Conservation (phyloP, 2,888 invertebrate genomes). For the Maniola hyperantus region DNA sequence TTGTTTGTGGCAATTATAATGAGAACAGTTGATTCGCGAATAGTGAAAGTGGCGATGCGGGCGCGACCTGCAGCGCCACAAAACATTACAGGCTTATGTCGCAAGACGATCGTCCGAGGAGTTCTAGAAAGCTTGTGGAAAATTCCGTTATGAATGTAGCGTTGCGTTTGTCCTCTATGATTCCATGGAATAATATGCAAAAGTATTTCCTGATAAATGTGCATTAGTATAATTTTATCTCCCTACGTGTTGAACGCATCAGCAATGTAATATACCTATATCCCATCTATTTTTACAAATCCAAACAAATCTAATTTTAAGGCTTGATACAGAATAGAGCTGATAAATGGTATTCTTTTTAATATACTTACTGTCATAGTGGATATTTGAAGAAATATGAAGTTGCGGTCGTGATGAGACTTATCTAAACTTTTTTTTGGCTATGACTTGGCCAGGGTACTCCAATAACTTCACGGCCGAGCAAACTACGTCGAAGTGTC, state of each 20-base stretch:
- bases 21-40: constrained; percentile 39
- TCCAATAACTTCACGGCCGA: not conserved
- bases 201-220: constrained; percentile 17
- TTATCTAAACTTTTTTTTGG: not conserved
- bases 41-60: constrained; percentile 71
- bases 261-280: constrained; percentile 1
- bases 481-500: not conserved
- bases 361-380: no score
- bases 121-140: constrained; percentile 72
- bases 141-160: constrained; percentile 51
- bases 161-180: constrained; percentile 9
- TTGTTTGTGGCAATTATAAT: constrained; percentile 21
- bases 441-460: not conserved
- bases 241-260: constrained; percentile 14
- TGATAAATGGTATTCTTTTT: no score
- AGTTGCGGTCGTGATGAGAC: not conserved
- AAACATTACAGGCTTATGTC: constrained; percentile 50
- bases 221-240: constrained; percentile 21
- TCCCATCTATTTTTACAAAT: not conserved
- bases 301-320: not conserved
- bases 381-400: not conserved
- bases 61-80: constrained; percentile 43
- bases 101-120: constrained; percentile 57
- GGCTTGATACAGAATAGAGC: not conserved
- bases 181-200: constrained; percentile 19